Base-by-base conservation (phyloP, 2,113 vertebrate genomes). In the Zosterops pallidus region DNA sequence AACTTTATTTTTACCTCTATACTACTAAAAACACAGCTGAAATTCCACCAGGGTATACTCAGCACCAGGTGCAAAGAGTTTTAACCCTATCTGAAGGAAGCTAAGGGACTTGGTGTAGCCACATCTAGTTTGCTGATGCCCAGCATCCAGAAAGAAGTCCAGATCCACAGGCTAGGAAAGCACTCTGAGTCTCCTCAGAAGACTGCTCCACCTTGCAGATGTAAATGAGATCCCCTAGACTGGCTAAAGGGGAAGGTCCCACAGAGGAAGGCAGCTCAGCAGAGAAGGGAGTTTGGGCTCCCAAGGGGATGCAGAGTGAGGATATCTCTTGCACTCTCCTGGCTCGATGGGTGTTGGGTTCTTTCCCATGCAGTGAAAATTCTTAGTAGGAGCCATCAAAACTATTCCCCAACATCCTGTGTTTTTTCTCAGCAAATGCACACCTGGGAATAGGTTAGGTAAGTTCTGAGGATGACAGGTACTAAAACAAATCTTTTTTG, bases 311-410 rank as follows among this genome's bases (percentile, higher is more conserved):
- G 1, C 0, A 1, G 14, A 56, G 18, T 24, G 22, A 84, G 11
- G 11, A 77, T 78, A 29, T 15, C 15, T 75, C 70, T 64, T 56
- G 55, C 60, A 39, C 29, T 46, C 6, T 1, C 22, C 41, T 65
- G 65, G 7, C 60, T 78, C 1, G 1, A 1, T 1, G 2, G 8
- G 8, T 62, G 15, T 7, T n/a, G 24, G 2, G 9, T 49, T 59
- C 55, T 68, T 89, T 47, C 37, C 21, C 29, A 60, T 22, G 47
- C 9, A 35, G 18, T 42, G 14, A 69, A 69, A 74, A 4, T 11
- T 72, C 55, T 55, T n/a, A 74, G 29, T 16, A 75, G 46, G 37
- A 92, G n/a, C 11, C 31, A 53, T 71, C 42, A 74, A 75, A 93
- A 68, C n/a, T 59, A 19, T 16, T 68, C 6, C 28, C 25, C 33